Base-by-base conservation (phyloP, 2,113 vertebrate genomes). In the Thalassarche chlororhynchos region DNA sequence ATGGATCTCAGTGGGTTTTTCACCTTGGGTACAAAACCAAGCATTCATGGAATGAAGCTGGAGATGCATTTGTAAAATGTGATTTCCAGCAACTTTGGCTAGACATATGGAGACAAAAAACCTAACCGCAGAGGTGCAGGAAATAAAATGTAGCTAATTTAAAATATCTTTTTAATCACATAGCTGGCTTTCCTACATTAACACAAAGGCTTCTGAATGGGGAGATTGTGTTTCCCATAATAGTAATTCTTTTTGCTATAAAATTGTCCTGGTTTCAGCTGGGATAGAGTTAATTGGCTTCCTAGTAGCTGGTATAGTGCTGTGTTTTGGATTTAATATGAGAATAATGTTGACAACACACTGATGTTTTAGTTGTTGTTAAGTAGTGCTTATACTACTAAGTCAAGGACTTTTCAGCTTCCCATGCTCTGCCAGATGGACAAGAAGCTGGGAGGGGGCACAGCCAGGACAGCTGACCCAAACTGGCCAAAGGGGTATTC, bases 61-160 rank as follows among this genome's bases (percentile, higher is more conserved):
- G 77, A 94, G 29, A 55, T 47, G 32, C 36, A 81, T 65, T 84
- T 36, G 19, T 77, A 65, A 93, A 87, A 80, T 29, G 21, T 26
- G 25, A 55, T 94, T 96, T 96, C 75, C 70, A 83, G 74, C 40
- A 94, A 69, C 60, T 95, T 93, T 74, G 80, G 49, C 72, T 75
- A 76, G 64, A 85, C 66, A 92, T 69, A 77, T 7, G 9, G 78
- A 90, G 58, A 80, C 31, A 86, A 78, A 93, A 95, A 84, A 13
- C 8, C 46, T 70, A 75, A 85, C 26, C 42, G 20, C 54, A 61
- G 71, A 84, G 42, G 79, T 62, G 57, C 84, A 89, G 77, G 76
- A 93, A 96, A 96, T 91, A 85, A 96, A 97, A 95, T 86, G 80
- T 54, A 91, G 71, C 57, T 94, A 94, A 91, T 97, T 97, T 96